Evolutionary conservation across 2,797 vertebrate species (phyloP).

Genomic region (Spondyliosoma cantharus): DNA sequence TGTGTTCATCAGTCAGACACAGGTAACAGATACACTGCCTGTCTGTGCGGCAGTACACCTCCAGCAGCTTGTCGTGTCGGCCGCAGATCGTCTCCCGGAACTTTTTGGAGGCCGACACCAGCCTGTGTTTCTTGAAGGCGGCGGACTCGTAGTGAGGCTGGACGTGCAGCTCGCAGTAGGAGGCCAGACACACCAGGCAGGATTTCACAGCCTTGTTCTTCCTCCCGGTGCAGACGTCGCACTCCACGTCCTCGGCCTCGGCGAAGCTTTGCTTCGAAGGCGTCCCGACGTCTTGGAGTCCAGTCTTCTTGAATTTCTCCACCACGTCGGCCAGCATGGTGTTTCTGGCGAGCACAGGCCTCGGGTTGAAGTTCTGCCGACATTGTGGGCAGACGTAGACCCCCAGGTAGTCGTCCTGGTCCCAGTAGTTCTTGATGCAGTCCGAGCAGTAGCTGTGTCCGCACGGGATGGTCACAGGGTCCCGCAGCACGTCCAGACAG

Average conservation of each 20-base stretch:
- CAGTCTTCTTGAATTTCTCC: conserved; percentile 77
- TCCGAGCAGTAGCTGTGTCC: conserved; percentile 84
- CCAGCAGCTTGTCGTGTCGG: conserved; percentile 89
- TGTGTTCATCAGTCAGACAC: conserved; percentile 89
- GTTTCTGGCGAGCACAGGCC: conserved; percentile 82
- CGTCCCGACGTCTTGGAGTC: conserved; percentile 48
- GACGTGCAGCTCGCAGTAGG: conserved; percentile 92
- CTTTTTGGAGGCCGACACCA: conserved; percentile 84
- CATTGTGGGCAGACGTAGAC: conserved; percentile 84
- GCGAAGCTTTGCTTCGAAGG: conserved; percentile 46
- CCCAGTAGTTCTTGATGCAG: conserved; percentile 85
- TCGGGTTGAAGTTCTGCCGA: conserved; percentile 81
- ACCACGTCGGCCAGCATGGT: conserved; percentile 86
- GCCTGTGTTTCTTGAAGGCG: conserved; percentile 89
- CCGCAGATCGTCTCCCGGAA: conserved; percentile 88
- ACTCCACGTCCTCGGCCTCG: conserved; percentile 77
- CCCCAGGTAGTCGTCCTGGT: conserved; percentile 82
- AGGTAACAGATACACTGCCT: conserved; percentile 89
- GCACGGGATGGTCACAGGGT: conserved; percentile 85
- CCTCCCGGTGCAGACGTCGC: conserved; percentile 88
- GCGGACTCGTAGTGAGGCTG: conserved; percentile 90
- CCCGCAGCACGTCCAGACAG: conserved; percentile 83
- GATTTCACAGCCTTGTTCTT: conserved; percentile 87
- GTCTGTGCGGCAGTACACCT: conserved; percentile 90
- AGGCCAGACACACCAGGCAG: conserved; percentile 94